phyloP scores from a whole-genome alignment of 2,888 invertebrate genomes.

The Chironomus tentans region DNA sequence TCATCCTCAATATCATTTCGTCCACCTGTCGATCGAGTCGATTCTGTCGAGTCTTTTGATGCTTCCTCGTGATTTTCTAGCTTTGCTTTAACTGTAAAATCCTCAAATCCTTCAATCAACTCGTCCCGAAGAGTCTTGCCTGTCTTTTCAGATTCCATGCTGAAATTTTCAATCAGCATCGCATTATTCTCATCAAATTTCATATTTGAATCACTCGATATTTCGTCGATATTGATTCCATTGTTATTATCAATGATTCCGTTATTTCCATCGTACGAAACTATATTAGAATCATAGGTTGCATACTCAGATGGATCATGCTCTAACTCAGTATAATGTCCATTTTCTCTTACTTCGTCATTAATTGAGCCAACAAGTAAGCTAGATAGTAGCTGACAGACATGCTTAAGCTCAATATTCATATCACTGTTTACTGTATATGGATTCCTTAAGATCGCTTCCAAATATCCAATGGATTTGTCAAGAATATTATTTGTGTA shows the following conservation, averaged over 20 bases:
- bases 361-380: constrained; percentile 39
- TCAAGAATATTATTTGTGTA: constrained; percentile 36
- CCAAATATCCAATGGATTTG: constrained; percentile 38
- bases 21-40: neutral
- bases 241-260: constrained; percentile 22
- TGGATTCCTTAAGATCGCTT: constrained; percentile 37
- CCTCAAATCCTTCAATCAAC: constrained; percentile 16
- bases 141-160: constrained; percentile 15
- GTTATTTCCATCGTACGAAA: constrained; percentile 20
- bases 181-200: constrained; percentile 22
- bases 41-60: constrained; percentile 14
- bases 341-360: constrained; percentile 20
- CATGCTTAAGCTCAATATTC: constrained; percentile 31
- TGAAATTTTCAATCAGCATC: constrained; percentile 15
- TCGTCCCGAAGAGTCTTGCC: neutral
- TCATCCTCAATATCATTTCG: constrained; percentile 20
- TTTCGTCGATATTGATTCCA: constrained; percentile 8
- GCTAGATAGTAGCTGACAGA: constrained; percentile 39
- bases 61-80: constrained; percentile 11
- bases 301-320: constrained; percentile 19
- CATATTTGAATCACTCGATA: constrained; percentile 22
- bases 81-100: neutral
- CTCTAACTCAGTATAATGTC: constrained; percentile 10
- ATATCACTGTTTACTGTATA: constrained; percentile 35
- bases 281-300: constrained; percentile 11